A percentile compares a stretch with the other conserved stretches of the same genome.
Evolutionary conservation across 2,113 vertebrate species (phyloP).

Genomic region (Heliornis fulica): DNA sequence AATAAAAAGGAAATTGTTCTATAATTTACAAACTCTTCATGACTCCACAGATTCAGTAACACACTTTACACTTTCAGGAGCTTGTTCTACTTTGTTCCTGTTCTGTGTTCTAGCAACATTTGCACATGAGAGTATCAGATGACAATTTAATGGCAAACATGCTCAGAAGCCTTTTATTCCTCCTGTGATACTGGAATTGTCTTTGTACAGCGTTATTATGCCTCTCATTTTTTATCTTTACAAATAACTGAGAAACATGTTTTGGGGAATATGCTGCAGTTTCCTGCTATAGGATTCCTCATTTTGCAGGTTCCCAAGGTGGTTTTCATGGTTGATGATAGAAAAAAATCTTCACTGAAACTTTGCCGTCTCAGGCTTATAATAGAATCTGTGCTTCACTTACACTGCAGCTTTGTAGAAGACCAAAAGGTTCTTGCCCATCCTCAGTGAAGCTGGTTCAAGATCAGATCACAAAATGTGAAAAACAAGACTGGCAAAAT

Average conservation of each 20-base stretch:
- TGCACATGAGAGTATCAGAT: neutral
- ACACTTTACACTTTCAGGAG: neutral
- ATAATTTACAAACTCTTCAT: neutral
- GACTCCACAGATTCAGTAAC: neutral
- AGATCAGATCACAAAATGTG: neutral
- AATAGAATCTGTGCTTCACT: neutral
- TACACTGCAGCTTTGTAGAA: neutral
- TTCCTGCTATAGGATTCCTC: neutral
- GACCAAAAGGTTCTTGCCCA: neutral
- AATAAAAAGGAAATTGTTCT: neutral
- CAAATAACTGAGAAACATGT: neutral
- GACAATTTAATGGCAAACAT: neutral
- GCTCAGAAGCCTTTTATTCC: neutral
- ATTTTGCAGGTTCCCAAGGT: neutral
- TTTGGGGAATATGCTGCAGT: neutral
- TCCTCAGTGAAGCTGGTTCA: neutral
- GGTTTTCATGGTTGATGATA: neutral
- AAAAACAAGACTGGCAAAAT: neutral
- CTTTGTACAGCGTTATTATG: neutral
- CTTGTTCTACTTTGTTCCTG: neutral
- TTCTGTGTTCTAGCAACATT: neutral
- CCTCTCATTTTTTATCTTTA: neutral
- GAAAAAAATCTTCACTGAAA: neutral
- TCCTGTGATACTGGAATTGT: neutral
- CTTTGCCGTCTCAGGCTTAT: accelerated